Percentiles rank a stretch among this genome's conserved stretches.
Conservation (phyloP, 2,113 vertebrate species). For the Spea multiplicata region DNA sequence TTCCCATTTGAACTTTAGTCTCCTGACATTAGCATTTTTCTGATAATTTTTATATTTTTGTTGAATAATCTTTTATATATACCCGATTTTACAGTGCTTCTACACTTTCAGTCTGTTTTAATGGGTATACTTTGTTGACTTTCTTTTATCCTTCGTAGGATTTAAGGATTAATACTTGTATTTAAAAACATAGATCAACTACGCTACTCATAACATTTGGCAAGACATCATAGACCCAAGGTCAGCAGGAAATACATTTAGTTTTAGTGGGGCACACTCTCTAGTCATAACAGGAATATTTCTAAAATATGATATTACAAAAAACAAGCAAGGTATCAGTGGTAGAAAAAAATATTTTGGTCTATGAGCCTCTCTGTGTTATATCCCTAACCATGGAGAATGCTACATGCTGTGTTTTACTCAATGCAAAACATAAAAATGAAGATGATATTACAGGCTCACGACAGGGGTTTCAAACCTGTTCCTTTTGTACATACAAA, state of each 20-base stretch:
- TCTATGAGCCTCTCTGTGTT: conserved; percentile 8
- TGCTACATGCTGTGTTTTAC: neutral
- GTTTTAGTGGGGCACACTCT: conserved; percentile 78
- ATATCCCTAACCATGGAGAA: neutral
- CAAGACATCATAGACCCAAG: conserved; percentile 69
- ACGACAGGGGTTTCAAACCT: neutral
- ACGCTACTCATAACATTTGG: conserved; percentile 67
- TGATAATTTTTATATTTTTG: no score
- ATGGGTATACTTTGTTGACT: no score
- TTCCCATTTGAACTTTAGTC: no score
- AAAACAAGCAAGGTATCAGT: conserved; percentile 65
- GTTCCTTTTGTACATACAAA: neutral
- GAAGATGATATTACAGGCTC: neutral
- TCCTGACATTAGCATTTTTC: no score
- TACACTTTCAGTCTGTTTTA: no score
- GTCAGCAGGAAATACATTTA: conserved; percentile 70
- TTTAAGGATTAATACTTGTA: no score
- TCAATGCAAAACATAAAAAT: neutral
- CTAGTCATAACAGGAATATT: conserved; percentile 79
- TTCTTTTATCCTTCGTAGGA: no score
- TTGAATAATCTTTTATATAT: no score
- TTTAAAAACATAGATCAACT: no score
- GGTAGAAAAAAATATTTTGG: conserved; percentile 51
- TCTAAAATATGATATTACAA: conserved; percentile 75
- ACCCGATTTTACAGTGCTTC: no score